These are phyloP conservation scores for Notodonta dromedarius DNA, from an alignment of 2,888 invertebrate species.

Conservation along the genomic window DNA sequence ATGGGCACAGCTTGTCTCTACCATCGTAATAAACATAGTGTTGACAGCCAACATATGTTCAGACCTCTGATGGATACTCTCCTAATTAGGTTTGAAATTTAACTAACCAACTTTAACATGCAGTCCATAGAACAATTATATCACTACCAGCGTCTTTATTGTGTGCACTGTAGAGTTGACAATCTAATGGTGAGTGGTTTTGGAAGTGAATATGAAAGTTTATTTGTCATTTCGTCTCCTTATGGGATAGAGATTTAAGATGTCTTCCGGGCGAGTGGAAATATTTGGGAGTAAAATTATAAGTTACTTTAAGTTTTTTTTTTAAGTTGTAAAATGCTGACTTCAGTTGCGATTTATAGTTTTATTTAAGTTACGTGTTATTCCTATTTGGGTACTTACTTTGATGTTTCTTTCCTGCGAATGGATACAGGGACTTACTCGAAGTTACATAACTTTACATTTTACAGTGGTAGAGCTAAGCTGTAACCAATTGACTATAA, in stretches of 20 bases:
- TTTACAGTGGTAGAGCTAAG: too few relatives aligned
- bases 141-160: constrained; percentile 3
- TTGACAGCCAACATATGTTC: constrained; percentile 62
- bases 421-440: too few relatives aligned
- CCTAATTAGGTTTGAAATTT: constrained; percentile 64
- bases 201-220: constrained; percentile 8
- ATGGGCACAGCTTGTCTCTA: too few relatives aligned
- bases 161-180: neutral
- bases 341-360: too few relatives aligned
- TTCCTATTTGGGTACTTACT: too few relatives aligned
- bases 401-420: too few relatives aligned
- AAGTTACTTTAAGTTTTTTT: constrained; percentile 9
- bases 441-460: too few relatives aligned
- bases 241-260: constrained; percentile 36
- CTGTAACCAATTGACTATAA: too few relatives aligned
- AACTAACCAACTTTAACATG: constrained; percentile 20
- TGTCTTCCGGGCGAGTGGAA: constrained; percentile 32
- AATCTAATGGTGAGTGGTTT: neutral
- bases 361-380: too few relatives aligned
- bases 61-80: constrained; percentile 56
- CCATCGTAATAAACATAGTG: constrained; percentile 17
- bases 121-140: neutral
- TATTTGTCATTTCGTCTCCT: constrained; percentile 23
- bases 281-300: too few relatives aligned
- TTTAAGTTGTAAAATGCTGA: too few relatives aligned